Evolutionary conservation across 2,888 invertebrate species (phyloP).

Genomic region (Cyrtodaria siliqua): DNA sequence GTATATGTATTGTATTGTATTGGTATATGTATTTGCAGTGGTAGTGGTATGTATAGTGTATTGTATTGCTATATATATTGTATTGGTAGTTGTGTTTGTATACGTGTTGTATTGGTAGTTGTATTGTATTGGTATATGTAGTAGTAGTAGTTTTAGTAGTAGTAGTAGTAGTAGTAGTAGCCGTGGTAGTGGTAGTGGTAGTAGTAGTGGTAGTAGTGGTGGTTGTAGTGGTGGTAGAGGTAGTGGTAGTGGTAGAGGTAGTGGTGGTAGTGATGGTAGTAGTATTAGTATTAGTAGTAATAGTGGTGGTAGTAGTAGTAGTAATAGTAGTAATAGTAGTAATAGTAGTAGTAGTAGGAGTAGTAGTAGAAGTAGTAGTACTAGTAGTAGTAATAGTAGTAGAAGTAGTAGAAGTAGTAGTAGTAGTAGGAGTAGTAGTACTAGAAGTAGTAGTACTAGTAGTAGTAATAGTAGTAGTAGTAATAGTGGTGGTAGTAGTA

Average conservation of each 20-base stretch:
- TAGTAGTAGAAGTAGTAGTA: no score
- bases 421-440: no score
- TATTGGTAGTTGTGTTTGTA: neutral
- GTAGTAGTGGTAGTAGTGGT: slow-evolving; percentile 2
- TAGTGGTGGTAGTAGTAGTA: slow-evolving; percentile 6
- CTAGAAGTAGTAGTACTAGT: no score
- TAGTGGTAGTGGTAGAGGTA: slow-evolving; percentile 6
- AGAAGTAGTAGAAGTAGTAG: no score
- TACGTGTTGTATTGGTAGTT: neutral
- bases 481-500: no score
- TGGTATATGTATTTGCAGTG: no score
- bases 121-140: neutral
- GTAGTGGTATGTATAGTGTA: no score
- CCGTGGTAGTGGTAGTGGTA: slow-evolving; percentile 1
- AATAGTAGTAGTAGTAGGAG: no score
- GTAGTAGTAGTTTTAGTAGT: slow-evolving; percentile 6
- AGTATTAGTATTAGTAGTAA: neutral
- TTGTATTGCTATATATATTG: neutral
- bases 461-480: no score
- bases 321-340: neutral
- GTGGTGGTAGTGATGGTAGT: slow-evolving; percentile 1
- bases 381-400: no score
- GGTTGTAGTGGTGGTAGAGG: neutral
- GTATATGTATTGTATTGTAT: no score
- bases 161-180: slow-evolving; percentile 4